Conservation (phyloP, 2,888 invertebrate genomes). For the Pheosia gnoma region DNA sequence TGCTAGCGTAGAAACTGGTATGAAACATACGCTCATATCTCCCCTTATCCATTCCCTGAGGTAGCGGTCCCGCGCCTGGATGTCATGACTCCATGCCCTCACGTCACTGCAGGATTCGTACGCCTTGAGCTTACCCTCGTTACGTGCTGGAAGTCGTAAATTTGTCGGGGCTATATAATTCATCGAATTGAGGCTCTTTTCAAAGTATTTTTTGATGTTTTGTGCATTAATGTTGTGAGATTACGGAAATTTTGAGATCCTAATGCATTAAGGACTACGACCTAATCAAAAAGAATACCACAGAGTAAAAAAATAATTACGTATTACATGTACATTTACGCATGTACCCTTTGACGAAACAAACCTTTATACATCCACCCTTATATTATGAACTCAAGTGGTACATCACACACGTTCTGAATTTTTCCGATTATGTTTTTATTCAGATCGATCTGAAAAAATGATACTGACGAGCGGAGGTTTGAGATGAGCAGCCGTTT, state of each 20-base stretch:
- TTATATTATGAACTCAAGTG: too few relatives aligned
- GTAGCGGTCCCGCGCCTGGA: slow-evolving; percentile 49
- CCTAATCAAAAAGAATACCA: too few relatives aligned
- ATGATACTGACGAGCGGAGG: too few relatives aligned
- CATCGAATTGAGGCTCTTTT: slow-evolving; percentile 57
- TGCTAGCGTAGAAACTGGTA: slow-evolving; percentile 57
- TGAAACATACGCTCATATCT: slow-evolving; percentile 65
- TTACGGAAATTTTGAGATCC: slow-evolving; percentile 49
- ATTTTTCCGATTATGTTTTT: too few relatives aligned
- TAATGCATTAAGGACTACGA: background rate
- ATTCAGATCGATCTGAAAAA: too few relatives aligned
- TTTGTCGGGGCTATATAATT: slow-evolving; percentile 44
- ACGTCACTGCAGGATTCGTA: slow-evolving; percentile 80
- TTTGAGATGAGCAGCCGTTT: too few relatives aligned
- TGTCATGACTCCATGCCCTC: slow-evolving; percentile 83
- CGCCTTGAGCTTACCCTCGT: slow-evolving; percentile 82
- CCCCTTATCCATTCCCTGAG: slow-evolving; percentile 76
- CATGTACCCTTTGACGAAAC: too few relatives aligned
- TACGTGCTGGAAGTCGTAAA: slow-evolving; percentile 62
- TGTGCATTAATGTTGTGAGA: slow-evolving; percentile 39
- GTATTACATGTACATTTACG: too few relatives aligned
- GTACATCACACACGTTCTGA: too few relatives aligned
- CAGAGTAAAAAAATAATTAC: too few relatives aligned
- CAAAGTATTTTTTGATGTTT: slow-evolving; percentile 26
- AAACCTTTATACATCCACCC: too few relatives aligned